Conservation (phyloP, 2,888 invertebrate species). For the Nematopogon swammerdamellus region DNA sequence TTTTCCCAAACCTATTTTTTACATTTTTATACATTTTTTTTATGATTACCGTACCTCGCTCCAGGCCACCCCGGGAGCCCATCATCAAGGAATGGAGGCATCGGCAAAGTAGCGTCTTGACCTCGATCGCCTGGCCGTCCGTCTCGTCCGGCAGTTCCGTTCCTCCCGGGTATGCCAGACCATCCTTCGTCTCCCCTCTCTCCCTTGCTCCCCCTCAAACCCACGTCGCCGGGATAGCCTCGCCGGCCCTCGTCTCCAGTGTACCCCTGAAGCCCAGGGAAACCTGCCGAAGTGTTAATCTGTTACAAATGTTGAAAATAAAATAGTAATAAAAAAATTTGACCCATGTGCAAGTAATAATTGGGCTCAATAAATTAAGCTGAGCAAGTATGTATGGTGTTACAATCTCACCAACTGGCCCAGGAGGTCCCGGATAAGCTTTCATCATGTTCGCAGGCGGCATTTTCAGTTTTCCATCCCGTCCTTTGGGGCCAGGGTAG, state of each 20-base stretch:
- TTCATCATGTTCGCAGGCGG: conserved; percentile 24
- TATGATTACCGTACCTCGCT: conserved; percentile 21
- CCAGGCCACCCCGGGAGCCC: conserved; percentile 51
- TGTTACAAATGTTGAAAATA: no score
- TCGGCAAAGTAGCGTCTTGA: conserved; percentile 28
- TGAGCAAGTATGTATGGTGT: no score
- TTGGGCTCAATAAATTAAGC: no score
- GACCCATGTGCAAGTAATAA: no score
- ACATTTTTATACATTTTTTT: no score
- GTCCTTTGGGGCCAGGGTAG: conserved; percentile 49
- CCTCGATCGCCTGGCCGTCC: conserved; percentile 55
- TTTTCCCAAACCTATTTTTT: no score
- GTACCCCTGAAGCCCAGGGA: conserved; percentile 37
- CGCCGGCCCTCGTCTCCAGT: conserved; percentile 37
- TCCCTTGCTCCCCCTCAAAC: conserved; percentile 26
- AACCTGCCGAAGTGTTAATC: conserved; percentile 34
- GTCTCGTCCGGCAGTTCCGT: conserved; percentile 47
- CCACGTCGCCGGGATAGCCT: conserved; percentile 24
- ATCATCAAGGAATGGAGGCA: conserved; percentile 26
- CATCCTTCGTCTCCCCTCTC: conserved; percentile 38
- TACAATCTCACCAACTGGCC: conserved; percentile 52
- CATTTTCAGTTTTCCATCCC: conserved; percentile 32
- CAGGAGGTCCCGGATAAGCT: conserved; percentile 53
- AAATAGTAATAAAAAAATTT: conserved; percentile 1
- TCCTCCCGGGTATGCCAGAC: conserved; percentile 43